Conservation (phyloP, 2,113 vertebrate species). For the Grantiella picta region DNA sequence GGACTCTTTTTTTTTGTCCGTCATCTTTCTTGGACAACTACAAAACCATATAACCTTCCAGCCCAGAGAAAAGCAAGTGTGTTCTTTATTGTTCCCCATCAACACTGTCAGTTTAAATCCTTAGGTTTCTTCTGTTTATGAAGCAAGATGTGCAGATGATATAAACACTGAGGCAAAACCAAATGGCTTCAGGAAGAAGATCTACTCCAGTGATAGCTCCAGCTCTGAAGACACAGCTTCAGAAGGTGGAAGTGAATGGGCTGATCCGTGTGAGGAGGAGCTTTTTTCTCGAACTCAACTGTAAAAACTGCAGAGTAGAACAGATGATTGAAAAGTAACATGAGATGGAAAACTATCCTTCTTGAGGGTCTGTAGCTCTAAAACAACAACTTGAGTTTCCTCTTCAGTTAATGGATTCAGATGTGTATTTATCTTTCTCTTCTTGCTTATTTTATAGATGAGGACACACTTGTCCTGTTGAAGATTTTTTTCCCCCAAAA, state of each 20-base stretch:
- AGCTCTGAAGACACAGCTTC: slow-evolving; percentile 79
- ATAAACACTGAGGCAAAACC: slow-evolving; percentile 69
- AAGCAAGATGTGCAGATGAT: slow-evolving; percentile 80
- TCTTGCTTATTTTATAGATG: slow-evolving; percentile 81
- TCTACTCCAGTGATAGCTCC: slow-evolving; percentile 80
- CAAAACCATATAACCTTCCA: not conserved
- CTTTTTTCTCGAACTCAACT: slow-evolving; percentile 81
- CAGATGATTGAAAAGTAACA: slow-evolving; percentile 48
- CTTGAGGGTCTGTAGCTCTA: slow-evolving; percentile 78
- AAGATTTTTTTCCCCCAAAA: slow-evolving; percentile 40
- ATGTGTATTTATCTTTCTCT: slow-evolving; percentile 82
- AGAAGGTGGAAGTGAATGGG: slow-evolving; percentile 78
- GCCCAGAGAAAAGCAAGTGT: not conserved
- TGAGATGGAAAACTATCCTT: slow-evolving; percentile 68
- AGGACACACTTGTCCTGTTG: slow-evolving; percentile 75
- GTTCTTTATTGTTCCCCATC: slow-evolving; percentile 35
- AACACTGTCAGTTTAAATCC: slow-evolving; percentile 63
- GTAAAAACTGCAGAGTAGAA: slow-evolving; percentile 72
- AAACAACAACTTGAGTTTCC: slow-evolving; percentile 80
- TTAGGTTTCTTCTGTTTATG: slow-evolving; percentile 93
- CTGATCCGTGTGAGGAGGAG: slow-evolving; percentile 74
- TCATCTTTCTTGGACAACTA: not conserved
- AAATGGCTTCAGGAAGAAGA: slow-evolving; percentile 71
- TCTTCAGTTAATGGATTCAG: slow-evolving; percentile 84
- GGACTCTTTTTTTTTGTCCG: too few relatives aligned